phyloP scores from a whole-genome alignment of 2,797 vertebrate genomes.

The Sphenopsis melanotis region DNA sequence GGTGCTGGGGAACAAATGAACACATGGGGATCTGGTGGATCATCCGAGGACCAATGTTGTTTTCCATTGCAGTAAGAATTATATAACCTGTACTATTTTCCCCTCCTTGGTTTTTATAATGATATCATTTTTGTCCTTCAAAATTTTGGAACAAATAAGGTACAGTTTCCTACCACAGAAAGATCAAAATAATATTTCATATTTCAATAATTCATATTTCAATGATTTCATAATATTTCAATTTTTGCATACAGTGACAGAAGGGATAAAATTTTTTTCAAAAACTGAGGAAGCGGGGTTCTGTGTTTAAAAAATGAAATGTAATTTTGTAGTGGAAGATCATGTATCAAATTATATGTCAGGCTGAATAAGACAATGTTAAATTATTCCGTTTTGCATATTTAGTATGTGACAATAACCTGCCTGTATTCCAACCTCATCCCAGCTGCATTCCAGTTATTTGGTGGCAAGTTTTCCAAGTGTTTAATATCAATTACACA shows the following conservation, averaged over 20 bases:
- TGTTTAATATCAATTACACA: not conserved
- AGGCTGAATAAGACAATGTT: not conserved
- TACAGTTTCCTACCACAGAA: not conserved
- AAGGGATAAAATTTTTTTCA: not conserved
- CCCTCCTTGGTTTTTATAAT: not conserved
- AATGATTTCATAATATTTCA: not conserved
- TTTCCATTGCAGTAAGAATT: constrained; percentile 85
- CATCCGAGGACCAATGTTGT: constrained; percentile 86
- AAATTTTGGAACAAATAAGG: not conserved
- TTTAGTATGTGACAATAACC: not conserved
- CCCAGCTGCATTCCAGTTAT: not conserved
- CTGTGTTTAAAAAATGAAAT: not conserved
- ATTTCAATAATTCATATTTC: no score
- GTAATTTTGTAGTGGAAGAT: not conserved
- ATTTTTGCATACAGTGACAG: not conserved
- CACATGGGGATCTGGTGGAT: constrained; percentile 93
- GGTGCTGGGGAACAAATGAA: constrained; percentile 86
- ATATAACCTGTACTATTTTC: not conserved
- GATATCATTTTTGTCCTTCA: not conserved
- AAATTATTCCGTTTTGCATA: not conserved
- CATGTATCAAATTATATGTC: rapidly evolving
- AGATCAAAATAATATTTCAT: not conserved
- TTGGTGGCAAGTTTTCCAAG: not conserved
- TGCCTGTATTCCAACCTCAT: not conserved
- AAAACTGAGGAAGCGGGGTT: not conserved